phyloP scores from a whole-genome alignment of 2,888 invertebrate genomes.

The Amphipyra tragopoginis region DNA sequence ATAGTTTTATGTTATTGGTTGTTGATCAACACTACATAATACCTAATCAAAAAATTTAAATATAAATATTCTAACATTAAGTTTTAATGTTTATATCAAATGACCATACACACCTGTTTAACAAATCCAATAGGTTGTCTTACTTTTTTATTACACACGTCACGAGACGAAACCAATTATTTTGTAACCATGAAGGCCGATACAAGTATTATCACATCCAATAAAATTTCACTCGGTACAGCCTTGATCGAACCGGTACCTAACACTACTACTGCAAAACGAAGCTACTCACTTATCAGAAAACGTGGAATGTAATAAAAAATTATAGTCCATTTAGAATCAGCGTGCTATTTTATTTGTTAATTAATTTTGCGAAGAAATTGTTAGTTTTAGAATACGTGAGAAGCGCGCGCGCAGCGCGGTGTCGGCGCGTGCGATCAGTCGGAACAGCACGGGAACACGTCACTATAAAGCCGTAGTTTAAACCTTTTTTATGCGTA shows the following conservation, averaged over 20 bases:
- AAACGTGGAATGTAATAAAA: slow-evolving; percentile 20
- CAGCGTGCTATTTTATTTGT: slow-evolving; percentile 30
- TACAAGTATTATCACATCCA: slow-evolving; percentile 41
- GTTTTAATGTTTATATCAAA: background rate
- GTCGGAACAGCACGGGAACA: slow-evolving; percentile 66
- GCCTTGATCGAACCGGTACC: slow-evolving; percentile 1
- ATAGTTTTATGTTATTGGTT: too few species aligned
- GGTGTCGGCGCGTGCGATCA: slow-evolving; percentile 67
- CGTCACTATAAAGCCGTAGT: slow-evolving; percentile 59
- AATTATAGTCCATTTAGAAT: slow-evolving; percentile 24
- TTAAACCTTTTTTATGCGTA: slow-evolving; percentile 67
- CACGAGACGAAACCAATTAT: slow-evolving; percentile 40
- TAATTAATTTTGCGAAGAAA: slow-evolving; percentile 41
- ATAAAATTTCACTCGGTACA: slow-evolving; percentile 48
- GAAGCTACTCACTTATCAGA: slow-evolving; percentile 26
- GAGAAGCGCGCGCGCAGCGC: slow-evolving; percentile 55
- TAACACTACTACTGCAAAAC: slow-evolving; percentile 3
- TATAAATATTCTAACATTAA: slow-evolving; percentile 9
- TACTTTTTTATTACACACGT: slow-evolving; percentile 31
- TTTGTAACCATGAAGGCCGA: slow-evolving; percentile 36
- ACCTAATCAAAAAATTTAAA: slow-evolving; percentile 12
- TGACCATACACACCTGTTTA: slow-evolving; percentile 47
- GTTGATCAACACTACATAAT: too few species aligned
- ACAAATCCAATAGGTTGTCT: slow-evolving; percentile 23
- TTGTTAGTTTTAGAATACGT: slow-evolving; percentile 39